Evolutionary conservation across 2,113 vertebrate genomes (phyloP), one percentile per base, ranked within the genome.

Genomic region (Macquaria australasica): DNA sequence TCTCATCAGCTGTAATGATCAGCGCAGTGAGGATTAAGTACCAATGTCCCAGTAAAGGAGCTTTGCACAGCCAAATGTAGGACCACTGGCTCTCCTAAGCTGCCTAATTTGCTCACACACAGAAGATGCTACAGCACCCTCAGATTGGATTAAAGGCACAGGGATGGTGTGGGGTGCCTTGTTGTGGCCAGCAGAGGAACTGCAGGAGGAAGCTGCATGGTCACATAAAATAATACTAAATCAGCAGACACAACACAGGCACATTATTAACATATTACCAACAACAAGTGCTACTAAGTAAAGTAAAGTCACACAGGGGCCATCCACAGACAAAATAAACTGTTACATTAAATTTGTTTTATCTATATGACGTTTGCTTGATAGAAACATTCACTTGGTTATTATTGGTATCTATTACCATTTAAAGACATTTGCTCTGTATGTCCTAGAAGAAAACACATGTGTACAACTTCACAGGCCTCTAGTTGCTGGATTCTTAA

Each of bases 41-140:
- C 82, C 87, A 81, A 78, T 89, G 90, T 93, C 93, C 94, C 86
- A 86, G 87, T 79, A 92, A 94, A 95, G 90, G 58, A 92, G 93
- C 91, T 95, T 94, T 92, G 90, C 85, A 71, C 73, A 85, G 78
- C 83, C 89, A 91, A 93, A 89, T 89, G 92, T 88, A 81, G 82
- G 91, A 85, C 88, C 88, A 92, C 86, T 92, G 90, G 89, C 77
- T 92, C 89, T 76, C 58, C 83, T 94, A 95, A 95, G 51, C 91
- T 88, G 86, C 79, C 92, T 94, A 90, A 94, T 95, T 94, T 93
- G 86, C 85, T 91, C 84, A 90, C 74, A 85, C 77, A 87, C 82
- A 89, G 84, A 91, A 23, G 72, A 82, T 68, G 84, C 83, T 77
- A n/a, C 88, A 73, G 62, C 72, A 34, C 67, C 77, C 70, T 79